Base-by-base conservation (phyloP, 1,140 invertebrate species). In the Tenebrio molitor region DNA sequence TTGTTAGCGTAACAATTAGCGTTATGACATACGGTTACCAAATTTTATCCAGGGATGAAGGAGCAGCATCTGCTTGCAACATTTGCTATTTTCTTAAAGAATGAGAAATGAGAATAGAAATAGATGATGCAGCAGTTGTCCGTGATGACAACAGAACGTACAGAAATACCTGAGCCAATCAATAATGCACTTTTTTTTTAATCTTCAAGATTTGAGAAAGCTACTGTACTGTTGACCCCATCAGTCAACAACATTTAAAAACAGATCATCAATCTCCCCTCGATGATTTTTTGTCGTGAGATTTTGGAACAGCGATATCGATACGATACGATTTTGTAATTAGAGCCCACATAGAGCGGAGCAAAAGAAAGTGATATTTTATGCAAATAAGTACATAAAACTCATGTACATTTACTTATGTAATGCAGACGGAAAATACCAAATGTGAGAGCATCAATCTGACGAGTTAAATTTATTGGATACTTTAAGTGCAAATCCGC, bases 1-100 rank as follows among this genome's bases (percentile, higher is more conserved):
- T 69, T 69, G 67, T 69, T 53, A 69, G 67, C 67, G 67, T 8
- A 50, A 69, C 50, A 69, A 69, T 69, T 69, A 69, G 53, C 33
- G 21, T 58, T 53, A 33, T 69, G 67, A 50, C 67, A 69, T 69
- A 53, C 67, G 67, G 67, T 58, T 34, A 58, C 67, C 67, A 69
- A 67, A 67, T 67, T 67, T 67, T 25, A 46, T 58, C 64, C 39
- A 67, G 39, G 64, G 64, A 67, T 67, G 39, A 44, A 29, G 64
- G 19, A 67, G 19, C 64, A 67, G 39, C 64, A 67, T 67, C 39
- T 67, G 64, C 25, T 67, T 67, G 8, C 12, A 44, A 42, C 64
- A 42, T 67, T 67, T 67, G 50, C 50, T 14, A 29, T 58, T 58
- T 58, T 29, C 1, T 33, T 33, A 33, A 33, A 10, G n/a, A n/a